phyloP scores from a whole-genome alignment of 2,888 invertebrate genomes.

The Tinea pellionella region DNA sequence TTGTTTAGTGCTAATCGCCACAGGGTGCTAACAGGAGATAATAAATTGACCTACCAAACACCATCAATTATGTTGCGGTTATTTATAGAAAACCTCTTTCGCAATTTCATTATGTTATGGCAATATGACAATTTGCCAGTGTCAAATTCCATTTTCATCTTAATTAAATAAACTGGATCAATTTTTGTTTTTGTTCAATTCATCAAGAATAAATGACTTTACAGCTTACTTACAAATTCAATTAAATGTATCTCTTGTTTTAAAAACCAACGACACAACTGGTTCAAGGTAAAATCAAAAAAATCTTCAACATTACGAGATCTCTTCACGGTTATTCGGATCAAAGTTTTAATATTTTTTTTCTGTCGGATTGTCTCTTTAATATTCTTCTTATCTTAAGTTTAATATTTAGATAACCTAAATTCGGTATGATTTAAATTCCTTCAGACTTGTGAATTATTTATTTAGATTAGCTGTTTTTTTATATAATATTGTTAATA shows the following conservation, averaged over 20 bases:
- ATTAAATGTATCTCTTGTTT: too few species aligned
- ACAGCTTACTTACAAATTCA: too few species aligned
- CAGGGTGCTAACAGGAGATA: neutral
- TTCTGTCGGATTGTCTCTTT: neutral
- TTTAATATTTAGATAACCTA: neutral
- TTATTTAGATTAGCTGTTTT: too few species aligned
- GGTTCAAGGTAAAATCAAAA: neutral
- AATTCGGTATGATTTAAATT: neutral
- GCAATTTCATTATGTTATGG: too few species aligned
- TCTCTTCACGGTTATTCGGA: neutral
- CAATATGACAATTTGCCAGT: too few species aligned
- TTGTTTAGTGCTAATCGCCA: neutral
- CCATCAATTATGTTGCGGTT: neutral
- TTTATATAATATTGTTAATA: too few species aligned
- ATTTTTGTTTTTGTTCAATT: too few species aligned
- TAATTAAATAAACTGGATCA: too few species aligned
- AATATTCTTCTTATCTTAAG: neutral
- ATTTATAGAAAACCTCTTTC: too few species aligned
- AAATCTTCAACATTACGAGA: neutral
- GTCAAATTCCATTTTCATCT: too few species aligned
- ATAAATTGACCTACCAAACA: constrained; percentile 7
- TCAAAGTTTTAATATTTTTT: neutral
- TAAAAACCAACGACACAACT: neutral
- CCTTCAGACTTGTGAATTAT: too few species aligned
- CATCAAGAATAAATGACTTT: too few species aligned